These are phyloP conservation scores for Mungos mungo DNA, from an alignment of 2,113 vertebrate species.

Conservation along the genomic window DNA sequence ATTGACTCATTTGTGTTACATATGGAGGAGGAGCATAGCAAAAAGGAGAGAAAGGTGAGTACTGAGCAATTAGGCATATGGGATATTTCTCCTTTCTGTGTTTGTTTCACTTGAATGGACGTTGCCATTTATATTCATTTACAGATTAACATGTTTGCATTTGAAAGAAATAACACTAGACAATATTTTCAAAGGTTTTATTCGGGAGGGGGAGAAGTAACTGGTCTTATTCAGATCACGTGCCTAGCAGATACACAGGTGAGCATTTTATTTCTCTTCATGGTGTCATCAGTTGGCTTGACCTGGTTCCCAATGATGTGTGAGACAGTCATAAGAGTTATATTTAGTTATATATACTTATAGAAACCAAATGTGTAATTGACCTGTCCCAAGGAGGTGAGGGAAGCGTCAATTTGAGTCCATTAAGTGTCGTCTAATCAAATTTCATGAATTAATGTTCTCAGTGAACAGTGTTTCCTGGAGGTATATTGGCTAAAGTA, in stretches of 20 bases:
- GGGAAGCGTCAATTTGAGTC: slow-evolving; percentile 20
- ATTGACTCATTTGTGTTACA: not conserved
- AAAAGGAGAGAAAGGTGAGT: not conserved
- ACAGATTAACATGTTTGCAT: not conserved
- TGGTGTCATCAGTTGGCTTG: not conserved
- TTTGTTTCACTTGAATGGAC: not conserved
- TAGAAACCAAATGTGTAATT: slow-evolving; percentile 51
- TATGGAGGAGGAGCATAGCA: not conserved
- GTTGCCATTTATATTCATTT: not conserved
- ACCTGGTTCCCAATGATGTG: not conserved
- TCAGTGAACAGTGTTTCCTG: not conserved
- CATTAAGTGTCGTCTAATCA: slow-evolving; percentile 64
- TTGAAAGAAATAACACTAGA: not conserved
- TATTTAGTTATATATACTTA: slow-evolving; percentile 65
- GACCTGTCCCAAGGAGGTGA: not conserved
- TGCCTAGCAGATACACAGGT: not conserved
- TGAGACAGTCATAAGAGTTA: not conserved
- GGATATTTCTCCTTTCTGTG: not conserved
- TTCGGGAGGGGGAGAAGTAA: not conserved
- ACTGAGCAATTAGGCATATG: not conserved
- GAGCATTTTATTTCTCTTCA: not conserved
- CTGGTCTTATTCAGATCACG: not conserved
- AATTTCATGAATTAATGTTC: slow-evolving; percentile 65
- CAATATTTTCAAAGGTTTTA: not conserved
- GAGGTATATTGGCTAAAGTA: slow-evolving; percentile 3